These are phyloP conservation scores for Pterobdella sp. DNA, from an alignment of 2,888 invertebrate species.

Conservation along the genomic window DNA sequence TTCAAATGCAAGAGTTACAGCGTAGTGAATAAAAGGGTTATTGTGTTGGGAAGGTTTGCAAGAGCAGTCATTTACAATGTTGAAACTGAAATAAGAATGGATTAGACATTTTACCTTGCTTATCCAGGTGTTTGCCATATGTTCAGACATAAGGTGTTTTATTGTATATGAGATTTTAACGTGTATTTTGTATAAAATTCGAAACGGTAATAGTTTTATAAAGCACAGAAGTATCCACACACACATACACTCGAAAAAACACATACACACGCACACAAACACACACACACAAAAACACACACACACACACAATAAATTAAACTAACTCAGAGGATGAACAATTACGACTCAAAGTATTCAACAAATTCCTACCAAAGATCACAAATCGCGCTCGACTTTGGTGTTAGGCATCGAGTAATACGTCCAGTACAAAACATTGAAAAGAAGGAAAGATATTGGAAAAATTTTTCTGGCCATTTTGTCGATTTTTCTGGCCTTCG, in stretches of 20 bases:
- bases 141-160: no score
- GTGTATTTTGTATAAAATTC: no score
- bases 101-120: no score
- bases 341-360: neutral
- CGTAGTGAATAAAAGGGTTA: no score
- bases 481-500: constrained; percentile 25
- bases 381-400: neutral
- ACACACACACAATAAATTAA: neutral
- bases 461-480: constrained; percentile 24
- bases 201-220: no score
- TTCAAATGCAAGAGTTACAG: no score
- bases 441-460: constrained; percentile 17
- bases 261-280: neutral
- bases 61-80: no score
- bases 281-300: neutral
- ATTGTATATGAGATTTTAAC: no score
- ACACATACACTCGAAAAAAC: neutral
- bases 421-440: constrained; percentile 25
- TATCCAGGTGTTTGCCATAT: no score
- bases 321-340: neutral
- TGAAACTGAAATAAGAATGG: no score
- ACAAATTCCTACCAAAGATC: neutral
- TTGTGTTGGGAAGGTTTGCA: no score
- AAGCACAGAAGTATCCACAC: neutral
- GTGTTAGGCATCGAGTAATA: constrained; percentile 18